Evolutionary conservation across 2,113 vertebrate genomes (phyloP), one percentile per base, ranked within the genome.

Genomic region (Leiothrix lutea): DNA sequence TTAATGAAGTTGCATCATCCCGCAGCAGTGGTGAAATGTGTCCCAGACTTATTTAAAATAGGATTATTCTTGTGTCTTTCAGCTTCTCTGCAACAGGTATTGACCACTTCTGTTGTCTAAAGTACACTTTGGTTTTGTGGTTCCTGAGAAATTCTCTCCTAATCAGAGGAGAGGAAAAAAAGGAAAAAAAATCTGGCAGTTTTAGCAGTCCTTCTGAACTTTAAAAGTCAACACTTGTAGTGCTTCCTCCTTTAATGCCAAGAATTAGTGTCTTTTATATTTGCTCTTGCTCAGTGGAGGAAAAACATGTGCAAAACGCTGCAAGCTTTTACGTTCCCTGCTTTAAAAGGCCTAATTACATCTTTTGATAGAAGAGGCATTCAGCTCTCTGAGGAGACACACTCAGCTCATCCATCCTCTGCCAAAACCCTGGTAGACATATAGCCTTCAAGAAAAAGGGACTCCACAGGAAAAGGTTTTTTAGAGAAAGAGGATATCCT

Each of bases 1-100:
- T 95, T 96, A 96, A 94, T 96, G 94, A 88, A 96, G 86, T 97
- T 97, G 94, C 94, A 93, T 96, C 93, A 95, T 96, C 91, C 93
- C 57, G 1, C 57, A 62, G 83, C 67, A 80, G 40, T 85, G 88
- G 90, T 92, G 92, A 95, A 96, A 93, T 91, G 11, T 91, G 82
- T 94, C 75, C 56, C 75, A 90, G 67, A 64, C 92, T 95, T 94
- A 54, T 22, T 88, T 93, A 24, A 82, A 78, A 66, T 54, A 50
- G 50, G 54, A 90, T 92, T 13, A 0, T 54, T 73, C 47, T 71
- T 81, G 24, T 79, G 50, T 87, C 87, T 92, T 73, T 62, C 69
- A 56, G 54, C 58, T 56, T 86, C 88, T 44, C 64, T 70, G 4
- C 45, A 44, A 24, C 80, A 78, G 81, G 47, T 97, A 69, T 22